Evolutionary conservation across 2,888 invertebrate species (phyloP), one percentile per base, ranked within the genome.

Genomic region (Eupithecia dodoneata): DNA sequence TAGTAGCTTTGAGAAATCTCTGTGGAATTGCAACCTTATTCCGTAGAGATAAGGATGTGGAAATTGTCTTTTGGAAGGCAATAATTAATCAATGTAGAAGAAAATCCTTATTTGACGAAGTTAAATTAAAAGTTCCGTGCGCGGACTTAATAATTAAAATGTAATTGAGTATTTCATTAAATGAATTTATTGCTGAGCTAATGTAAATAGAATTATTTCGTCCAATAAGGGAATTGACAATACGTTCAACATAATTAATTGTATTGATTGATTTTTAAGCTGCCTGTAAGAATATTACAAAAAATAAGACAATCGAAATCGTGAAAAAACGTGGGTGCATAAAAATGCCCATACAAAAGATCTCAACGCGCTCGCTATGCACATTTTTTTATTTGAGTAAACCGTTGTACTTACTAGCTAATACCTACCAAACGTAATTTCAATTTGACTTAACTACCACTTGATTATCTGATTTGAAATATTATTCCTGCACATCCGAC

Each of bases 161-260:
- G 69, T 66, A 74, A 80, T 79, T 80, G 74, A 78, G 66, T 78
- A 66, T 77, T 76, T 82, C 80, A 80, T 81, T 80, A 74, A 71
- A 15, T 52, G 69, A 71, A 77, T 77, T 77, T 79, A 73, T 76
- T 30, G 63, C 63, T 63, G 30, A 63, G 18, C 30, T 30, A 63
- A 63, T 63, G 4, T 1, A 59, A 55, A 18, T 18, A 0, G n/a
- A n/a, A 63, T 63, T 63, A 9, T 63, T 63, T 30, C 10, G 63
- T 9, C 0, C 7, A 18, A 18, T 9, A 59, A 18, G 59, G 3
- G 10, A 0, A 59, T 59, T 10, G 2, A 4, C 4, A 30, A 30
- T 7, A 10, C 10, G 12, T 10, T 63, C 3, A 15, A 52, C 15
- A 2, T 30, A 30, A 30, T 30, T 0, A 30, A 63, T 30, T 30